Conservation (phyloP, 2,888 invertebrate species). For the Hirtodrosophila duncani region DNA sequence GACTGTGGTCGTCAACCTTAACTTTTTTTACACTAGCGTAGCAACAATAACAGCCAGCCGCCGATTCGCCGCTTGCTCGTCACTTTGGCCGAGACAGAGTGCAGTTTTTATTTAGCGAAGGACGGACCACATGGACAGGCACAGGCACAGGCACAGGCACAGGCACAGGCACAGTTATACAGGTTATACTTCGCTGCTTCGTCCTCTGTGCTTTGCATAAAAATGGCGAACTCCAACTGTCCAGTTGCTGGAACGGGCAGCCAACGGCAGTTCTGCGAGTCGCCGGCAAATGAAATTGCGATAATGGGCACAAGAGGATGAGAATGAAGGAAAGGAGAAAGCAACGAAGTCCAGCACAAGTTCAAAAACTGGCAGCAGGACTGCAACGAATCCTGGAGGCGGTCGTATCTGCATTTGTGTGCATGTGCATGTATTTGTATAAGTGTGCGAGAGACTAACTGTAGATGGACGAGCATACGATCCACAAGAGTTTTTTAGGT, state of each 20-base stretch:
- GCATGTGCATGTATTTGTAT: constrained; percentile 8
- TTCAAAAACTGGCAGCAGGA: constrained; percentile 1
- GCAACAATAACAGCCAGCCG: constrained; percentile 19
- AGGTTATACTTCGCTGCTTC: constrained; percentile 1
- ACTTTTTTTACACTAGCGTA: constrained; percentile 39
- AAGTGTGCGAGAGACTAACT: constrained; percentile 14
- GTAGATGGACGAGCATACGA: constrained; percentile 10
- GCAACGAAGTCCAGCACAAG: constrained; percentile 8
- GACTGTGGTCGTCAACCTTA: constrained; percentile 37
- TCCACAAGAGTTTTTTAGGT: constrained; percentile 6
- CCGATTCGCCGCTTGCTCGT: constrained; percentile 36
- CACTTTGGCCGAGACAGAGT: constrained; percentile 36
- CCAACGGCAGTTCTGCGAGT: constrained; percentile 54
- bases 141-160: constrained; percentile 1
- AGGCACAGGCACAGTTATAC: constrained; percentile 8
- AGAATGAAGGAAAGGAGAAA: constrained; percentile 4
- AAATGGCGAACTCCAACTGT: constrained; percentile 31
- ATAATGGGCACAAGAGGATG: constrained; percentile 29
- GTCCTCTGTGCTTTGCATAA: constrained; percentile 28
- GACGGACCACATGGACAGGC: constrained; percentile 1
- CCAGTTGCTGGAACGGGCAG: constrained; percentile 23
- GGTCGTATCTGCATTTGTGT: not conserved
- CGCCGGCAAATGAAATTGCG: constrained; percentile 48
- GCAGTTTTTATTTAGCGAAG: constrained; percentile 50
- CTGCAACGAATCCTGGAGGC: constrained; percentile 2